Conservation (phyloP, 2,888 invertebrate species). For the Alentia gelatinosa region DNA sequence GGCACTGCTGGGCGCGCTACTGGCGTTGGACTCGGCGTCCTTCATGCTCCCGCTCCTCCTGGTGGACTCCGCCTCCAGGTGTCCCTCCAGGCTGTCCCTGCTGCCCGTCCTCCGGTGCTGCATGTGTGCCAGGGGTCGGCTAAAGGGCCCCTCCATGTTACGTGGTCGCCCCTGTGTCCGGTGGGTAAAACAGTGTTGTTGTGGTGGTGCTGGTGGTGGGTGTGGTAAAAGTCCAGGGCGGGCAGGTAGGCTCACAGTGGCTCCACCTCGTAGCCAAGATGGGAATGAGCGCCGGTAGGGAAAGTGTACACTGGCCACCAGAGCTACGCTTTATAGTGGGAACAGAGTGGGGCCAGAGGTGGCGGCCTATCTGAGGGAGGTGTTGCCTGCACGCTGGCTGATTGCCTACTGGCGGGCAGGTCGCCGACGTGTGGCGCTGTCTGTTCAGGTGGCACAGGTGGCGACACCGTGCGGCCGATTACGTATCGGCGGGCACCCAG, state of each 20-base stretch:
- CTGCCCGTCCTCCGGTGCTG: not conserved
- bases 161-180: not conserved
- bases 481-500: too few species aligned
- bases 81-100: not conserved
- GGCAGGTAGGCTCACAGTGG: too few species aligned
- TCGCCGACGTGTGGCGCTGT: too few species aligned
- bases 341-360: too few species aligned
- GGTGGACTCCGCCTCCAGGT: not conserved
- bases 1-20: not conserved
- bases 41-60: not conserved
- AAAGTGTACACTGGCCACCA: not conserved
- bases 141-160: not conserved
- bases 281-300: not conserved
- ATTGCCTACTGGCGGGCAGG: too few species aligned
- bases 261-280: too few species aligned
- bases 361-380: too few species aligned
- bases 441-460: too few species aligned
- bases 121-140: not conserved
- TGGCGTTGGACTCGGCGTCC: not conserved
- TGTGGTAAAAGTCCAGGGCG: not conserved
- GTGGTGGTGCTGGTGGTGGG: not conserved
- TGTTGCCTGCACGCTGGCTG: too few species aligned
- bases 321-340: not conserved
- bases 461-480: too few species aligned
- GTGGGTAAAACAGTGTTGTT: not conserved